These are phyloP conservation scores for Aythya baeri DNA, from an alignment of 2,113 vertebrate species.

Conservation along the genomic window DNA sequence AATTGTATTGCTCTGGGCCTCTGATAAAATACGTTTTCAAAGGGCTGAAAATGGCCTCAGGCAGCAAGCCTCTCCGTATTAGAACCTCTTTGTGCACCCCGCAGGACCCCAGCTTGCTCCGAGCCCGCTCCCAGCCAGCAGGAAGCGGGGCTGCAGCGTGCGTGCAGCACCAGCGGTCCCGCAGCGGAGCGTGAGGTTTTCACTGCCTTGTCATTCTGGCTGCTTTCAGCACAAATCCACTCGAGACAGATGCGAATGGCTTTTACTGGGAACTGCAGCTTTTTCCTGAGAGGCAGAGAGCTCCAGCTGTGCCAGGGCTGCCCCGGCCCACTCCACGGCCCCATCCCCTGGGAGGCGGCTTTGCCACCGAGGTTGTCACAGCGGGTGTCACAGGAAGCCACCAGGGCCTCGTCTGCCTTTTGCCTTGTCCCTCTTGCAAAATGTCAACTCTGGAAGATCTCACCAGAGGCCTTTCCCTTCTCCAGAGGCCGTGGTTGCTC, in stretches of 20 bases:
- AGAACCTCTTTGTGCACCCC: not conserved
- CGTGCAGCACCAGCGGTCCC: not conserved
- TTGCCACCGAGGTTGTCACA: not conserved
- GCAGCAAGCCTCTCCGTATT: accelerated
- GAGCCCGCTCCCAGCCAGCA: not conserved
- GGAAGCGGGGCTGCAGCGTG: accelerated
- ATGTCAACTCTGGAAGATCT: not conserved
- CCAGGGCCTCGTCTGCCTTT: not conserved
- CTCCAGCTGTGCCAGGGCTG: not conserved
- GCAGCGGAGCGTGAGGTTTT: accelerated
- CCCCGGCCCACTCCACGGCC: not conserved
- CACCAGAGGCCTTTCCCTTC: not conserved
- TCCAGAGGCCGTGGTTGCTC: too few species aligned
- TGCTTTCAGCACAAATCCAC: not conserved
- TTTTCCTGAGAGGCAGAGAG: not conserved
- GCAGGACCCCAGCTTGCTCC: not conserved
- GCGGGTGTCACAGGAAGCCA: too few species aligned
- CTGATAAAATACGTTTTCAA: not conserved
- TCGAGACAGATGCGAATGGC: accelerated
- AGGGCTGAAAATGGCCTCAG: not conserved
- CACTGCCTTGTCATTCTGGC: not conserved
- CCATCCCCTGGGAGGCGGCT: not conserved
- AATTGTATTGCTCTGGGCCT: not conserved
- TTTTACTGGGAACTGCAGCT: not conserved
- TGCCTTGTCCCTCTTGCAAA: accelerated